Conservation (phyloP, 2,113 vertebrate species). For the Halcyon senegalensis region DNA sequence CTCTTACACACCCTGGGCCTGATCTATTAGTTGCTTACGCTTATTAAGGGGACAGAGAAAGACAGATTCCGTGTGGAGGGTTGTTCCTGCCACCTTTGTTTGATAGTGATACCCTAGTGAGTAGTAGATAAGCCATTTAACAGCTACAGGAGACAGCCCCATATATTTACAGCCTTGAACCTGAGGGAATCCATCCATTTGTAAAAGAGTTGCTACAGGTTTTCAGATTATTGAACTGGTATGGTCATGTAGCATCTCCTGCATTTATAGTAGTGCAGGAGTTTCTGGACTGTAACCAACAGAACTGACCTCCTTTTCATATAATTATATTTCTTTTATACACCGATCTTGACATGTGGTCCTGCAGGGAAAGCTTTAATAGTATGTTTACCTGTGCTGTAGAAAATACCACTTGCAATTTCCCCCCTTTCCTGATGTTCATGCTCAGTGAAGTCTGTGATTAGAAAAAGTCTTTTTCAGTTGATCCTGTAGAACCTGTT, state of each 20-base stretch:
- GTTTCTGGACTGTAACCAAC: background rate
- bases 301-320: background rate
- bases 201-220: background rate
- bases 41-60: background rate
- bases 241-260: background rate
- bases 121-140: background rate
- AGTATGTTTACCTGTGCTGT: background rate
- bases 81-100: background rate
- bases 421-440: background rate
- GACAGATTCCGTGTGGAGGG: background rate
- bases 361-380: background rate
- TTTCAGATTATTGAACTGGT: background rate
- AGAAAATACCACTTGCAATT: background rate
- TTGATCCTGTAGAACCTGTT: background rate
- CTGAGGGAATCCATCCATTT: background rate
- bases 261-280: background rate
- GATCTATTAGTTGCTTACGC: background rate
- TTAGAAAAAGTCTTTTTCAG: background rate
- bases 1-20: background rate
- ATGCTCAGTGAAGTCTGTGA: background rate
- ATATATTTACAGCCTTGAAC: background rate
- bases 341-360: background rate
- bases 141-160: background rate
- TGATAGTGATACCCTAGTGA: background rate
- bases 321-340: background rate